These are phyloP conservation scores for Mechanitis messenoides DNA, from an alignment of 2,888 invertebrate genomes.

Conservation along the genomic window DNA sequence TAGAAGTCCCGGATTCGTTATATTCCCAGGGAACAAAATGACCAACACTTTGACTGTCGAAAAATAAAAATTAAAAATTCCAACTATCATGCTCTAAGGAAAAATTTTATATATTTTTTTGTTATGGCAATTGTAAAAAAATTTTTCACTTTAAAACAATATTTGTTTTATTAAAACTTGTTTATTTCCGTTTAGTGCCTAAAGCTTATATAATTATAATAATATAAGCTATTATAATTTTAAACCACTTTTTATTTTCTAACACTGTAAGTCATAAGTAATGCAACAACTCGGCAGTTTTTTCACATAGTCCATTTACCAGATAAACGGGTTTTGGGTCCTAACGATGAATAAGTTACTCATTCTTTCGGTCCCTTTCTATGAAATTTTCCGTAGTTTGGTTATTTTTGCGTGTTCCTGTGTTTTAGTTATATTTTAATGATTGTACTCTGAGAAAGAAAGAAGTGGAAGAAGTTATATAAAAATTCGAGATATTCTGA, in stretches of 20 bases:
- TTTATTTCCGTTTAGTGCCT: too few relatives aligned
- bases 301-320: conserved; percentile 1
- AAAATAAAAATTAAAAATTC: conserved; percentile 2
- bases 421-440: neutral
- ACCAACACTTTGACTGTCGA: conserved; percentile 2
- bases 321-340: conserved; percentile 15
- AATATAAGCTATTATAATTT: neutral
- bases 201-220: neutral
- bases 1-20: conserved; percentile 3
- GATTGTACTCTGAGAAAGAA: neutral
- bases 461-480: neutral
- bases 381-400: conserved; percentile 9
- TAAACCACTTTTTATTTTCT: neutral
- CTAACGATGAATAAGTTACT: conserved; percentile 26
- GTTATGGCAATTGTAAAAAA: too few relatives aligned
- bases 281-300: neutral
- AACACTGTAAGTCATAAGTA: neutral
- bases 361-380: conserved; percentile 11
- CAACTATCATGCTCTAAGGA: neutral
- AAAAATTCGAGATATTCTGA: too few relatives aligned
- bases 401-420: neutral
- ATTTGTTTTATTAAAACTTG: too few relatives aligned
- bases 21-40: neutral
- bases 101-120: too few relatives aligned
- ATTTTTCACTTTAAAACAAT: too few relatives aligned